Conservation (phyloP, 1,140 invertebrate genomes). For the Ostrea denselamellosa region DNA sequence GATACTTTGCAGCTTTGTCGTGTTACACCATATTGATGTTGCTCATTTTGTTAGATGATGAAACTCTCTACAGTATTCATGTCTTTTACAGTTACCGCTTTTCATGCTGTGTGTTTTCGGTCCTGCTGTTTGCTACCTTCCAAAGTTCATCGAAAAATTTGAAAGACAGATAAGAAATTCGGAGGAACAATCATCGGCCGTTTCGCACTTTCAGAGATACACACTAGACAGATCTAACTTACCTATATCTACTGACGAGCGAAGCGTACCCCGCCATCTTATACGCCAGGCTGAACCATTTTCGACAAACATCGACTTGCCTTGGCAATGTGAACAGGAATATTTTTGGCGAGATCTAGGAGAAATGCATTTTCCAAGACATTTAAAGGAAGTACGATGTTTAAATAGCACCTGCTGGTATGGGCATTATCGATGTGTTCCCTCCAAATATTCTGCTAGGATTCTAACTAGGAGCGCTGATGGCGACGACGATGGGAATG, state of each 20-base stretch:
- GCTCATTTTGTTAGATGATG: too few relatives aligned
- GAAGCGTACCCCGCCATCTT: neutral
- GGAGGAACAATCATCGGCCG: neutral
- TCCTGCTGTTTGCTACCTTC: constrained; percentile 1
- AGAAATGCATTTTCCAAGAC: constrained; percentile 44
- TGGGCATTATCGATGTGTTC: constrained; percentile 40
- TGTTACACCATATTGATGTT: too few relatives aligned
- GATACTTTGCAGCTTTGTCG: too few relatives aligned
- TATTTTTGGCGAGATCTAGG: constrained; percentile 47
- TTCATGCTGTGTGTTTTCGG: constrained; percentile 13
- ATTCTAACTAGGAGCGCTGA: neutral
- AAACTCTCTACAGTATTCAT: neutral
- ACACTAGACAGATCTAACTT: neutral
- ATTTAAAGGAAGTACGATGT: constrained; percentile 45
- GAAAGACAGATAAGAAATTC: neutral
- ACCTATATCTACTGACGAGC: constrained; percentile 5
- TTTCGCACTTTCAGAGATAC: constrained; percentile 13
- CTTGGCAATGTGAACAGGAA: constrained; percentile 42
- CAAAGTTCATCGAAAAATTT: neutral
- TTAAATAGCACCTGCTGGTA: constrained; percentile 42
- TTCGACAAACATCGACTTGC: constrained; percentile 42
- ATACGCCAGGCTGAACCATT: constrained; percentile 31
- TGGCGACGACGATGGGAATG: constrained; percentile 15
- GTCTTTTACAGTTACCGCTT: neutral
- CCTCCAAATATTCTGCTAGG: constrained; percentile 31